Evolutionary conservation across 2,113 vertebrate species (phyloP), one percentile per base, ranked within the genome.

Genomic region (Zapus hudsonius): DNA sequence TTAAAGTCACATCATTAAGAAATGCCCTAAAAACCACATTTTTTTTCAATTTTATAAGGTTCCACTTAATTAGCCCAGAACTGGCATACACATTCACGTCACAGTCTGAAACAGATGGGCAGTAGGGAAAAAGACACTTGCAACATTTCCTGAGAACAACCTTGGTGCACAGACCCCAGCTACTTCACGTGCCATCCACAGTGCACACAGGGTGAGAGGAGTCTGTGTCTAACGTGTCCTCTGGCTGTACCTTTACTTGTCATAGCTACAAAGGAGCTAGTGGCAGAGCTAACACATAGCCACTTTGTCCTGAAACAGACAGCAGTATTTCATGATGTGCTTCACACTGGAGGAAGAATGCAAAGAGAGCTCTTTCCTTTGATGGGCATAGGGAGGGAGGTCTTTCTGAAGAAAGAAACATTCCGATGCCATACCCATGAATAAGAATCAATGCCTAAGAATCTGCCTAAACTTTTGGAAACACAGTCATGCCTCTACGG

Each of bases 181-280:
- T 96, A 92, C 94, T 97, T 95, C 89, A 97, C 93, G 94, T 22
- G 73, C 91, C 67, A 94, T 85, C 80, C 69, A 96, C 85, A 95
- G 97, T 97, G 97, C 31, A 63, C 87, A 97, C 96, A 94, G 92
- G 97, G 95, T 92, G 92, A 97, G 97, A 97, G 76, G 97, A 97
- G 93, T 84, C 80, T 94, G 85, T 95, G 91, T 96, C 96, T 97
- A 97, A 97, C 47, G 29, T 94, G 97, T 97, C 96, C 95, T 98
- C 95, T 98, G 97, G 96, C 96, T 97, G 91, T 97, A 97, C 95
- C 97, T 98, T 96, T 95, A 96, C 96, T 97, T 98, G 97, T 97
- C 98, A 97, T 96, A 95, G 97, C 97, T 97, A 97, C 87, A 96
- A 97, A 98, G 95, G 90, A 97, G 95, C 61, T 96, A 91, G 89